These are phyloP conservation scores for Brachystomella parvula DNA, from an alignment of 1,140 invertebrate species.

Conservation along the genomic window DNA sequence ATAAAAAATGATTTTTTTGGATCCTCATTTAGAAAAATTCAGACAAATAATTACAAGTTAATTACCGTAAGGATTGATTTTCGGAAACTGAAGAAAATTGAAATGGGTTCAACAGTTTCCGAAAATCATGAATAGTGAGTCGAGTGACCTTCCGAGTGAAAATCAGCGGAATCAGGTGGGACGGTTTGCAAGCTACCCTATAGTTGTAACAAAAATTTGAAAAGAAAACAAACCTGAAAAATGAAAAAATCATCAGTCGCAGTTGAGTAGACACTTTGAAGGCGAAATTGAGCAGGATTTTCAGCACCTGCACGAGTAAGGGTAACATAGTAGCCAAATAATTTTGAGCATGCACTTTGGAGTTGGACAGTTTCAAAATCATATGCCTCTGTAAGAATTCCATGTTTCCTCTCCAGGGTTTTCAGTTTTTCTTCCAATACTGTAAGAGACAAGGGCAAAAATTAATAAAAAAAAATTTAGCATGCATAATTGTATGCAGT, in stretches of 20 bases:
- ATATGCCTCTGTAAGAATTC: constrained; percentile 32
- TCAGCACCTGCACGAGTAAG: constrained; percentile 18
- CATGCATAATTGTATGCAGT: neutral
- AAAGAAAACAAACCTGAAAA: constrained; percentile 28
- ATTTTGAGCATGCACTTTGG: constrained; percentile 18
- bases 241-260: constrained; percentile 27
- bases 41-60: too few species aligned
- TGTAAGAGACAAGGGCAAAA: constrained; percentile 4
- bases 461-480: neutral
- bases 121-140: too few species aligned
- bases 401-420: constrained; percentile 28
- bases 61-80: too few species aligned
- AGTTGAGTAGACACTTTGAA: constrained; percentile 27
- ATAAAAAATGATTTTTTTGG: too few species aligned
- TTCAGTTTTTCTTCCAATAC: constrained; percentile 27
- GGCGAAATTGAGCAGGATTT: constrained; percentile 25
- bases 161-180: too few species aligned
- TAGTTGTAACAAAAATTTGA: too few species aligned
- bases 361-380: constrained; percentile 34
- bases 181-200: too few species aligned
- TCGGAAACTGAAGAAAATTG: too few species aligned
- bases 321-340: constrained; percentile 33
- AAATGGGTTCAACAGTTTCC: too few species aligned
- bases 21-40: too few species aligned
- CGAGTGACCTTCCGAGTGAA: too few species aligned